These are phyloP conservation scores for Hemibagrus guttatus DNA, from an alignment of 2,797 vertebrate species.

Conservation along the genomic window DNA sequence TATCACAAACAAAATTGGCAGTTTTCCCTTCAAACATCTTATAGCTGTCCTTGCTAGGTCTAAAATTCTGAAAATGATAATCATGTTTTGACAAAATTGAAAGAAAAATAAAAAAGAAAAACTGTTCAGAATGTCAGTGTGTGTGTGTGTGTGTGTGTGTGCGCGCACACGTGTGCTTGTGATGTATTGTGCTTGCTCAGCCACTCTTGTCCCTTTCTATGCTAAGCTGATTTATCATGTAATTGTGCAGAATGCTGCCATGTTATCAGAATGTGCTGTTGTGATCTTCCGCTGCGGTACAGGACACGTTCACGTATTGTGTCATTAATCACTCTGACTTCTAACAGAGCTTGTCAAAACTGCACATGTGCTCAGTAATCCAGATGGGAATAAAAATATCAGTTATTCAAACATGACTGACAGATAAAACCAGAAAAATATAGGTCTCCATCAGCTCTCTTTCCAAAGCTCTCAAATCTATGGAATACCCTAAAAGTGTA, in stretches of 20 bases:
- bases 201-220: slow-evolving; percentile 14
- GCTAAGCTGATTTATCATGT: slow-evolving; percentile 32
- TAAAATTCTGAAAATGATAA: slow-evolving; percentile 47
- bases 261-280: not conserved
- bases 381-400: slow-evolving; percentile 25
- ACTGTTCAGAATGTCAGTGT: slow-evolving; percentile 12
- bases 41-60: slow-evolving; percentile 43
- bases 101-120: slow-evolving; percentile 17
- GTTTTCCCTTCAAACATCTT: slow-evolving; percentile 50
- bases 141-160: slow-evolving; percentile 8
- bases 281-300: slow-evolving; percentile 18
- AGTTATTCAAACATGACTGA: slow-evolving; percentile 5
- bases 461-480: not conserved
- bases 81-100: slow-evolving; percentile 41
- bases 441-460: slow-evolving; percentile 4
- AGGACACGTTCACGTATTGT: slow-evolving; percentile 18
- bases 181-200: slow-evolving; percentile 30
- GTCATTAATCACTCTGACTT: slow-evolving; percentile 32
- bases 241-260: not conserved
- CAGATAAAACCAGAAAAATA: slow-evolving; percentile 2
- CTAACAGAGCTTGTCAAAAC: slow-evolving; percentile 40
- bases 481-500: not conserved
- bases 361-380: slow-evolving; percentile 33
- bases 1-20: slow-evolving; percentile 11
- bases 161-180: slow-evolving; percentile 11